Percentiles rank a stretch among this genome's conserved stretches.
Evolutionary conservation across 2,113 vertebrate species (phyloP).

Genomic region (Hypanus sabinus): DNA sequence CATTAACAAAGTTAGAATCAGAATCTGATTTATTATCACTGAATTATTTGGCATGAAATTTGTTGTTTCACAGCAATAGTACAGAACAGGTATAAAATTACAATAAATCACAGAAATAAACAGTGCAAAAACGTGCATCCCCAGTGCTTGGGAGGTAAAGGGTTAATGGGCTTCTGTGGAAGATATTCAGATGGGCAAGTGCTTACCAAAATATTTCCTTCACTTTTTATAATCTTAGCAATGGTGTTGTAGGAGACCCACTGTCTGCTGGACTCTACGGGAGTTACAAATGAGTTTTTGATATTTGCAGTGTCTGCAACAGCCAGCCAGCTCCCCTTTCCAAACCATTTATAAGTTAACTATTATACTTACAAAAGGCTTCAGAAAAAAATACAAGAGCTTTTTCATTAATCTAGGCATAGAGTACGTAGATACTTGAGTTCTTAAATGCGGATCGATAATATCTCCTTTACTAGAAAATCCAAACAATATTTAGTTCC

Average conservation of each 20-base stretch:
- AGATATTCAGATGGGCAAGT: not conserved
- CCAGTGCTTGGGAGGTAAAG: not conserved
- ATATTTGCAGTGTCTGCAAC: too few relatives aligned
- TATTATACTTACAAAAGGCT: slow-evolving; percentile 66
- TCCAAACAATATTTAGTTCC: not conserved
- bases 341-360: not conserved
- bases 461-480: slow-evolving; percentile 60
- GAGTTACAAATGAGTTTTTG: too few relatives aligned
- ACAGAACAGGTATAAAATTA: too few relatives aligned
- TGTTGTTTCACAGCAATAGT: too few relatives aligned
- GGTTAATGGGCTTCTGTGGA: too few relatives aligned
- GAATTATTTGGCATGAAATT: too few relatives aligned
- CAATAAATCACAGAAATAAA: too few relatives aligned
- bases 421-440: slow-evolving; percentile 41
- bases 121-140: not conserved
- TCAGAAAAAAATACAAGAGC: slow-evolving; percentile 57
- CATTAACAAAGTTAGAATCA: not conserved
- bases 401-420: slow-evolving; percentile 64
- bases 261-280: too few relatives aligned
- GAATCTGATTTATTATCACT: too few relatives aligned
- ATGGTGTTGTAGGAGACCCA: not conserved
- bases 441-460: slow-evolving; percentile 44
- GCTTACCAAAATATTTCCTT: not conserved
- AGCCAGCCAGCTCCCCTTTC: not conserved
- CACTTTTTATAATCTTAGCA: not conserved